Conservation (phyloP, 92 coral and sea anemone species). For the Zoanthus sansibaricus region DNA sequence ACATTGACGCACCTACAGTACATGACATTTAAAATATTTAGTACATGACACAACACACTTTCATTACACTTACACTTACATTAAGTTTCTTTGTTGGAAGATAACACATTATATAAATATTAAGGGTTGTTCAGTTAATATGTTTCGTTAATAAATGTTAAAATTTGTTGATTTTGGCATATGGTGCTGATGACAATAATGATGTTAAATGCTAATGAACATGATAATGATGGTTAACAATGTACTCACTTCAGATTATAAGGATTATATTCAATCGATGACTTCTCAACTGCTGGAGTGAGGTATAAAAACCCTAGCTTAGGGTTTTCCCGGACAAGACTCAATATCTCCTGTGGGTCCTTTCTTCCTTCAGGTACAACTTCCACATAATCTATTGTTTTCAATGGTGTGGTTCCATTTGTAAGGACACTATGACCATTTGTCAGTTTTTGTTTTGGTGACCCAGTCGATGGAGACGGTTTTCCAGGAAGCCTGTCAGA, state of each 20-base stretch:
- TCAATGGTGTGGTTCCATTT: conserved; percentile 21
- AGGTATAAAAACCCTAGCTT: conserved; percentile 94
- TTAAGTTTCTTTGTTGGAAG: too few relatives aligned
- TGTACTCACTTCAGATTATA: conserved; percentile 94
- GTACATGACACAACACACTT: too few relatives aligned
- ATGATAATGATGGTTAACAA: neutral
- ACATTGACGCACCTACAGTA: too few relatives aligned
- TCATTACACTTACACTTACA: too few relatives aligned
- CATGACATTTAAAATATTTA: too few relatives aligned
- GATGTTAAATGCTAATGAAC: too few relatives aligned
- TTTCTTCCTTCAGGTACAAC: conserved; percentile 59
- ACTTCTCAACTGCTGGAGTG: conserved; percentile 95
- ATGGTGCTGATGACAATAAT: too few relatives aligned
- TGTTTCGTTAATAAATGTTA: too few relatives aligned
- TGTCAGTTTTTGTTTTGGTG: conserved; percentile 63
- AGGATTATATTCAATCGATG: conserved; percentile 96
- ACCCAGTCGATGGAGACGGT: conserved; percentile 45
- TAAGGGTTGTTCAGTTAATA: too few relatives aligned
- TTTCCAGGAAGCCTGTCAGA: conserved; percentile 48
- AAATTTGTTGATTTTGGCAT: too few relatives aligned
- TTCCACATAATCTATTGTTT: conserved; percentile 51
- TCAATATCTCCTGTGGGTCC: conserved; percentile 87
- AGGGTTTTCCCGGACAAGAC: conserved; percentile 78
- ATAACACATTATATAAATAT: too few relatives aligned
- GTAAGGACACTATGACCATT: conserved; percentile 31